Evolutionary conservation across 2,113 vertebrate species (phyloP), one percentile per base, ranked within the genome.

Genomic region (Grallaria varia): DNA sequence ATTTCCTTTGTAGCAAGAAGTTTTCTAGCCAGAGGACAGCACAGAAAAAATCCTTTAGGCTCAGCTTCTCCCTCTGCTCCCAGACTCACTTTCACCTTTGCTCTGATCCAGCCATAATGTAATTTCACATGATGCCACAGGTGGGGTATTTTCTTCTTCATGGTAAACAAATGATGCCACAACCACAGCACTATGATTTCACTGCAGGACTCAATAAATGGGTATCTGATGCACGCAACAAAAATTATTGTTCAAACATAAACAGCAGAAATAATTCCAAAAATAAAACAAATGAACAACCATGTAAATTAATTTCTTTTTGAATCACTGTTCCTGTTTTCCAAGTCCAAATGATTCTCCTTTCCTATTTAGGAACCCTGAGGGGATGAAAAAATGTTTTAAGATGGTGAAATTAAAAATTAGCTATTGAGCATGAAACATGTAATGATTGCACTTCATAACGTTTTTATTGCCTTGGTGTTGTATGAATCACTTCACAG

Each of bases 321-420:
- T 89, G 71, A 93, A 95, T 93, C 76, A 92, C 73, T 87, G 79
- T 74, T 90, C 53, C 80, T 89, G 49, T 93, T 96, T 82, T 95
- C 72, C 56, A 77, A 96, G 75, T 66, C 76, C 67, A 95, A 95
- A 62, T 74, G 63, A 93, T 69, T 93, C 82, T 93, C 52, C 31
- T 76, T 92, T 64, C 90, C 90, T 87, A 66, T 85, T 96, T 76
- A 94, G 94, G 85, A 95, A 97, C 90, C 91, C 95, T 79, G 74
- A 81, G 84, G 91, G 90, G 88, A 93, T 68, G 76, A 85, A 94
- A 94, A 92, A 97, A 74, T 74, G 67, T 89, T 91, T 91, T 79
- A 91, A 96, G 95, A 94, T 59, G 74, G 94, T 94, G 94, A 97
- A 95, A 97, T 97, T 97, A 97, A 97, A 97, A 96, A 96, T 95